Evolutionary conservation across 2,888 invertebrate species (phyloP).

Genomic region (Athetis lepigone): DNA sequence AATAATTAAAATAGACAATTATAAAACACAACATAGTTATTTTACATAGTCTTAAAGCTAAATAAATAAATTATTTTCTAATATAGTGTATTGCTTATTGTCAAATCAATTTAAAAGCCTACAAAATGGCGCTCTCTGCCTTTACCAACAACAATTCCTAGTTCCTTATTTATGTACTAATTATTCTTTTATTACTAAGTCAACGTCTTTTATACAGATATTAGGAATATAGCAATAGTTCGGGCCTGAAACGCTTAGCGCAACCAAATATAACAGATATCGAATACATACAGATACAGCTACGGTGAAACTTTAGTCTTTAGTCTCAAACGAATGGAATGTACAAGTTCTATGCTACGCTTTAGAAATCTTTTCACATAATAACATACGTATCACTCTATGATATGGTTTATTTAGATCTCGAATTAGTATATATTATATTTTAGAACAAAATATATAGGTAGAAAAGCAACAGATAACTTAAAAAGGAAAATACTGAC

Average conservation of each 20-base stretch:
- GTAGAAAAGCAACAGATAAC: slow-evolving; percentile 61
- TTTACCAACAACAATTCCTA: slow-evolving; percentile 76
- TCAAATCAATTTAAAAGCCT: slow-evolving; percentile 85
- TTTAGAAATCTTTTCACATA: slow-evolving; percentile 67
- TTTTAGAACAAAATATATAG: slow-evolving; percentile 59
- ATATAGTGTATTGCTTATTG: slow-evolving; percentile 86
- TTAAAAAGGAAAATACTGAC: slow-evolving; percentile 69
- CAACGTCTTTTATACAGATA: slow-evolving; percentile 73
- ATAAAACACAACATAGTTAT: slow-evolving; percentile 89
- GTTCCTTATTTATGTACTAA: slow-evolving; percentile 81
- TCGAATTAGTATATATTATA: slow-evolving; percentile 58
- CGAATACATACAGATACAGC: slow-evolving; percentile 33
- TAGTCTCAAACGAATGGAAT: slow-evolving; percentile 68
- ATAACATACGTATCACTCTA: slow-evolving; percentile 76
- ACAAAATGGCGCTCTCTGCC: slow-evolving; percentile 66
- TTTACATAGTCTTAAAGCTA: slow-evolving; percentile 89
- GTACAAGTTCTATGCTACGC: slow-evolving; percentile 68
- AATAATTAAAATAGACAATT: slow-evolving; percentile 81
- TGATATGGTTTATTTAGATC: slow-evolving; percentile 81
- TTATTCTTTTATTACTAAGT: slow-evolving; percentile 71
- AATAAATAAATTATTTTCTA: slow-evolving; percentile 89
- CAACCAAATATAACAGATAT: slow-evolving; percentile 41
- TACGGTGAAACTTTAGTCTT: slow-evolving; percentile 54
- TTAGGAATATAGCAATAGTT: slow-evolving; percentile 67
- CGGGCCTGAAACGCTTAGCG: slow-evolving; percentile 59